Percentiles rank a stretch among this genome's conserved stretches.
phyloP scores from a whole-genome alignment of 2,797 vertebrate species.

The Labroides dimidiatus region DNA sequence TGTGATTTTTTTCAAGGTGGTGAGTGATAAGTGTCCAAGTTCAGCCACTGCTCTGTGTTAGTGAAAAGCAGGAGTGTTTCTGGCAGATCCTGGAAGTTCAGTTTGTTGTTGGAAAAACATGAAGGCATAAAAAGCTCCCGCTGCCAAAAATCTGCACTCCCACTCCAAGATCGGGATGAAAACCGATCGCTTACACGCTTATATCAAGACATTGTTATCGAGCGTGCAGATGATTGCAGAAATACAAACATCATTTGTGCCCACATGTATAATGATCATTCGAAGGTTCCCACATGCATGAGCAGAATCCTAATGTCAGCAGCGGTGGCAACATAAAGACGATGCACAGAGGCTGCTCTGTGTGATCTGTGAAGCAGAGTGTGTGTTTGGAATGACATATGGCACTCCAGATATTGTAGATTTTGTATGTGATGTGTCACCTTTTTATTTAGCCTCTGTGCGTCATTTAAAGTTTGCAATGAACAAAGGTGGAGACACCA shows the following conservation, averaged over 20 bases:
- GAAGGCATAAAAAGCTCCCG: constrained; percentile 14
- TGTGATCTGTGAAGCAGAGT: constrained; percentile 17
- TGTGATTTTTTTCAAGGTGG: constrained; percentile 40
- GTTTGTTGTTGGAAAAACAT: constrained; percentile 43
- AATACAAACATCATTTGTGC: constrained; percentile 37
- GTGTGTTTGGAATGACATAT: constrained; percentile 13
- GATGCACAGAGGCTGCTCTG: constrained; percentile 50
- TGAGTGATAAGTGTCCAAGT: constrained; percentile 51
- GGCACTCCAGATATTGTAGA: not conserved
- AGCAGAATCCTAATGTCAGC: constrained; percentile 58
- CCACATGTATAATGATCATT: constrained; percentile 30
- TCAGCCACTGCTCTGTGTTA: constrained; percentile 30
- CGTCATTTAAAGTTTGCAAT: too few species aligned
- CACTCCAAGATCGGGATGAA: constrained; percentile 31
- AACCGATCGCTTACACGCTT: constrained; percentile 42
- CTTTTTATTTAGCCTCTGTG: too few species aligned
- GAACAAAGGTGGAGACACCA: too few species aligned
- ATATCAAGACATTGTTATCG: constrained; percentile 27
- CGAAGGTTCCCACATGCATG: constrained; percentile 53
- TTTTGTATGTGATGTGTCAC: too few species aligned
- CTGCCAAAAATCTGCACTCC: constrained; percentile 47
- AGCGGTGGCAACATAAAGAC: constrained; percentile 40
- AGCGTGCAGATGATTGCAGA: constrained; percentile 41
- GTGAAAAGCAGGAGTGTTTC: constrained; percentile 38
- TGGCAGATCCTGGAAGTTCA: constrained; percentile 34